Evolutionary conservation across 2,113 vertebrate genomes (phyloP).

Genomic region (Nothobranchius furzeri): DNA sequence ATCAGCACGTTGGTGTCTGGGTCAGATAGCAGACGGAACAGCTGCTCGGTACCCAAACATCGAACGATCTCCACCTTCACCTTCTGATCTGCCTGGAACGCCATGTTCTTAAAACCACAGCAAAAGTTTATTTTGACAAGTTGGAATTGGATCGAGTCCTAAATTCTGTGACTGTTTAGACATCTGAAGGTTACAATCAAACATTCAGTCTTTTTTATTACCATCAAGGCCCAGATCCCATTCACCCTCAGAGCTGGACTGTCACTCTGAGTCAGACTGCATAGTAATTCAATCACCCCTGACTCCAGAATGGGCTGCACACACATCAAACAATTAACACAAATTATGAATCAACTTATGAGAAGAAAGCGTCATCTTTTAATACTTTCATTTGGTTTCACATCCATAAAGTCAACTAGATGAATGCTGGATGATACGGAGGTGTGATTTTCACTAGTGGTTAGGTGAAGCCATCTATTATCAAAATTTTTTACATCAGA

Average conservation of each 20-base stretch:
- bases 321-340: slow-evolving; percentile 11
- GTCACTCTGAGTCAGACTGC: slow-evolving; percentile 97
- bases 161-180: not conserved
- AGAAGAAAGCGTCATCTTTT: no score
- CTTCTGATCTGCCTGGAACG: slow-evolving; percentile 99
- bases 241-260: slow-evolving; percentile 96
- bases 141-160: not conserved
- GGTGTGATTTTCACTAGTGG: no score
- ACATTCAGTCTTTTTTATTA: slow-evolving; percentile 50
- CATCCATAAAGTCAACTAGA: no score
- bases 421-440: no score
- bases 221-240: slow-evolving; percentile 99
- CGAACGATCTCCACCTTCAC: slow-evolving; percentile 96
- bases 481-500: no score
- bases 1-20: slow-evolving; percentile 95
- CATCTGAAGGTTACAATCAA: no score
- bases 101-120: slow-evolving; percentile 89
- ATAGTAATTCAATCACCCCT: slow-evolving; percentile 95
- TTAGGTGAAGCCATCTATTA: no score
- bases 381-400: no score
- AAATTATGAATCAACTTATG: not conserved
- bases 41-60: slow-evolving; percentile 94
- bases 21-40: slow-evolving; percentile 96
- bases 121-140: no score
- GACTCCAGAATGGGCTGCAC: slow-evolving; percentile 96